Percentiles rank a stretch among this genome's conserved stretches.
Conservation (phyloP, 2,797 vertebrate genomes). For the Ibycter americanus region DNA sequence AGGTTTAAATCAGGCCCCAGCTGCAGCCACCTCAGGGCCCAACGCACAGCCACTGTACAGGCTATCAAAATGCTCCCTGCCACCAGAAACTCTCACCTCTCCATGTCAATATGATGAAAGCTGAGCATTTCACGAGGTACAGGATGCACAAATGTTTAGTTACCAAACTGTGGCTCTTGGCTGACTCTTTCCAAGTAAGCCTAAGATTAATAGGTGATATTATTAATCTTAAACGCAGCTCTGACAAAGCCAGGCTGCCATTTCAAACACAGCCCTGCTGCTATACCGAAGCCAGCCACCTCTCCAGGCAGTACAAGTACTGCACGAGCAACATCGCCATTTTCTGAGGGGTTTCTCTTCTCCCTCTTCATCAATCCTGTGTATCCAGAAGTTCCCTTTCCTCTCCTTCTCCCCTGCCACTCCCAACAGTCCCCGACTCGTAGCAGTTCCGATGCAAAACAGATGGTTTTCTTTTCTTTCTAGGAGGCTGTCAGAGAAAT, state of each 20-base stretch:
- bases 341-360: not conserved
- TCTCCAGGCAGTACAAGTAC: not conserved
- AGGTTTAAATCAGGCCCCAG: not conserved
- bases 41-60: not conserved
- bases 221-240: not conserved
- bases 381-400: not conserved
- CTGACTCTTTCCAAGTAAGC: not conserved
- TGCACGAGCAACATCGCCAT: rapidly evolving
- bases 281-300: not conserved
- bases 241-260: not conserved
- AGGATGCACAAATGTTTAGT: not conserved
- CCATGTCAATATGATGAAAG: not conserved
- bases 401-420: not conserved
- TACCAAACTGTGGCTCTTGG: not conserved
- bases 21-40: not conserved
- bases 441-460: not conserved
- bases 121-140: not conserved
- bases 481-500: slow-evolving; percentile 40
- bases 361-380: not conserved
- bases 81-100: not conserved
- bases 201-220: not conserved
- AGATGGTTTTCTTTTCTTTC: slow-evolving; percentile 46
- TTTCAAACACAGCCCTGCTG: not conserved
- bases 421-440: not conserved
- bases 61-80: not conserved